Conservation (phyloP, 2,888 invertebrate species). For the Athalia circularis region DNA sequence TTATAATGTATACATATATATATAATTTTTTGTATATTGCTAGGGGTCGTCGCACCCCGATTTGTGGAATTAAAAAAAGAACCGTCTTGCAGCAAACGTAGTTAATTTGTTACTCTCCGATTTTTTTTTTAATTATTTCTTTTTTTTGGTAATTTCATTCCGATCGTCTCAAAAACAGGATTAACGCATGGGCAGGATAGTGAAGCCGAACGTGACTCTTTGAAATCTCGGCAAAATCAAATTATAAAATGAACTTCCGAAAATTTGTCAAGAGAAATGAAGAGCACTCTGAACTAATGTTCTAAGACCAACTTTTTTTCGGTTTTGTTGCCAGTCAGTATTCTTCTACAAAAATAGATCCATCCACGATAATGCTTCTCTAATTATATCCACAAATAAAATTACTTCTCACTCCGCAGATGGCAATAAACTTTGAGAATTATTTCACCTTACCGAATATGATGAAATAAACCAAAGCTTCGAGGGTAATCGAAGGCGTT, state of each 20-base stretch:
- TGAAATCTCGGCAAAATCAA: not conserved
- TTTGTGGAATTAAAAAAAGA: slow-evolving; percentile 16
- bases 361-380: slow-evolving; percentile 18
- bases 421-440: slow-evolving; percentile 8
- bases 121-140: not conserved
- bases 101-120: not conserved
- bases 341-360: slow-evolving; percentile 33
- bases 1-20: slow-evolving; percentile 26
- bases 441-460: not conserved
- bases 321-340: not conserved
- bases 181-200: slow-evolving; percentile 11
- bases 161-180: not conserved
- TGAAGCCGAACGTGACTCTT: slow-evolving; percentile 21
- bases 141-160: not conserved
- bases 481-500: slow-evolving; percentile 1
- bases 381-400: not conserved
- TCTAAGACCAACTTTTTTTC: slow-evolving; percentile 16
- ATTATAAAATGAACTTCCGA: slow-evolving; percentile 7
- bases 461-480: not conserved
- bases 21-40: slow-evolving; percentile 56
- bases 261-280: slow-evolving; percentile 14
- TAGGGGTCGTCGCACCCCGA: slow-evolving; percentile 45
- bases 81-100: slow-evolving; percentile 1
- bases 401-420: not conserved
- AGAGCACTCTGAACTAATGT: slow-evolving; percentile 11